Percentiles rank a stretch among this genome's conserved stretches.
These are phyloP conservation scores for Schizopygopsis pylzovi DNA, from an alignment of 2,797 vertebrate genomes.

Conservation along the genomic window DNA sequence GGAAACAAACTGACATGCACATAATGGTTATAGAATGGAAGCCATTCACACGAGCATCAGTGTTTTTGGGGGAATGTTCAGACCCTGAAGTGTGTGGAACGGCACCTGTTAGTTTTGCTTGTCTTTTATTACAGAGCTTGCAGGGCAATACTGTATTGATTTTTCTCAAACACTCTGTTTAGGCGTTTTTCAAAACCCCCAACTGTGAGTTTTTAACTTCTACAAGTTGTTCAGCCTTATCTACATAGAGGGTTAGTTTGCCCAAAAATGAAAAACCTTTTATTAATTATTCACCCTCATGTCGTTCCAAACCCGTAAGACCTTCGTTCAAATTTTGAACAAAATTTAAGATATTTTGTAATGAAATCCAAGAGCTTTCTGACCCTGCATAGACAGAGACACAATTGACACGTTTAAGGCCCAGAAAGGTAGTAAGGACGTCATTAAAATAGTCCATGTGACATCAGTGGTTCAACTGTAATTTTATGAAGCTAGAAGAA, in stretches of 20 bases:
- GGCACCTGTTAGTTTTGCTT: constrained; percentile 21
- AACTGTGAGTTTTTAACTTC: neutral
- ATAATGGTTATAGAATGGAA: constrained; percentile 75
- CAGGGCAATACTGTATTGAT: constrained; percentile 1
- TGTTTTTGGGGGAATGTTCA: constrained; percentile 57
- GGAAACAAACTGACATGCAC: constrained; percentile 76
- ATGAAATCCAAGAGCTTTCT: no score
- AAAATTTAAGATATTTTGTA: no score
- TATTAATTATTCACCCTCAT: no score
- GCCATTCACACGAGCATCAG: constrained; percentile 71
- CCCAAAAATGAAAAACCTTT: neutral
- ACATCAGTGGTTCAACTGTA: no score
- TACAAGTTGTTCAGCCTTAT: neutral
- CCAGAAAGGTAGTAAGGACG: no score
- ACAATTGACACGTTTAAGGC: no score
- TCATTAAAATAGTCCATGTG: no score
- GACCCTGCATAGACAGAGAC: no score
- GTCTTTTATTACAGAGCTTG: neutral
- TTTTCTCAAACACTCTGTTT: neutral
- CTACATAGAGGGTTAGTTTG: neutral
- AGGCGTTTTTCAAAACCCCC: neutral
- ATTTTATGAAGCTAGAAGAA: no score
- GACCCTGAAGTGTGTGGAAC: constrained; percentile 13
- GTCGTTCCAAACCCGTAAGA: no score
- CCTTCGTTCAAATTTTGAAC: no score